These are phyloP conservation scores for Meandrina meandrites DNA, from an alignment of 92 coral and sea anemone species.

Conservation along the genomic window DNA sequence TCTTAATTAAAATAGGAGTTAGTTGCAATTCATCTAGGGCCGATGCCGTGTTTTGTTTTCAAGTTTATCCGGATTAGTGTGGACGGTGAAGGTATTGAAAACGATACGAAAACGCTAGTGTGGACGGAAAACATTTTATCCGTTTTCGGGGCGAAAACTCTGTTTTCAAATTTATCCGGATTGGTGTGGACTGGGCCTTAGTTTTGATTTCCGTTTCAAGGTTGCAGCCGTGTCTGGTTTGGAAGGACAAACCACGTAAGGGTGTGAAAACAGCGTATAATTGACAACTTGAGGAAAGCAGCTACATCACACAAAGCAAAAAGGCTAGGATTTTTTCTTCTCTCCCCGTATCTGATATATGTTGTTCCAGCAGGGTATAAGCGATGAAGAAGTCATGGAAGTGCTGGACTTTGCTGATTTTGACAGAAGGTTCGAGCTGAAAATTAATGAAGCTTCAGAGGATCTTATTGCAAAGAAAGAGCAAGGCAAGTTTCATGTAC, in stretches of 20 bases:
- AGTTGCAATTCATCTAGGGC: too few relatives aligned
- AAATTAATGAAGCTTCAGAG: slow-evolving; percentile 70
- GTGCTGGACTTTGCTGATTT: slow-evolving; percentile 82
- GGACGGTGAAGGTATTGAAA: too few relatives aligned
- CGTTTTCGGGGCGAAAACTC: too few relatives aligned
- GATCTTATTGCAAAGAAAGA: slow-evolving; percentile 88
- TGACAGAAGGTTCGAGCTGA: slow-evolving; percentile 87
- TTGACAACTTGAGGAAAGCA: background rate
- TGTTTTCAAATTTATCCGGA: too few relatives aligned
- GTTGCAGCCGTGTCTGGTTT: too few relatives aligned
- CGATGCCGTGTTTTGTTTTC: too few relatives aligned
- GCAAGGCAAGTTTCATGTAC: slow-evolving; percentile 60
- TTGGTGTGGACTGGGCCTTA: too few relatives aligned
- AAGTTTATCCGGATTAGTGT: too few relatives aligned
- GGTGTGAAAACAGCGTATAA: background rate
- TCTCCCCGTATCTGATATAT: background rate
- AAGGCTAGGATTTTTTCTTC: background rate
- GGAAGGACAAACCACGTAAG: background rate
- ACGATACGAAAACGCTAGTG: too few relatives aligned
- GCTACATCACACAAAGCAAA: background rate
- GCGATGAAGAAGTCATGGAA: slow-evolving; percentile 80
- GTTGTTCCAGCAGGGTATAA: slow-evolving; percentile 56
- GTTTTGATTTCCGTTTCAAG: background rate
- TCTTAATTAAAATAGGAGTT: too few relatives aligned
- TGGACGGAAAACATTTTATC: too few relatives aligned